Conservation (phyloP, 2,113 vertebrate genomes). For the Tetraodon nigroviridis region DNA sequence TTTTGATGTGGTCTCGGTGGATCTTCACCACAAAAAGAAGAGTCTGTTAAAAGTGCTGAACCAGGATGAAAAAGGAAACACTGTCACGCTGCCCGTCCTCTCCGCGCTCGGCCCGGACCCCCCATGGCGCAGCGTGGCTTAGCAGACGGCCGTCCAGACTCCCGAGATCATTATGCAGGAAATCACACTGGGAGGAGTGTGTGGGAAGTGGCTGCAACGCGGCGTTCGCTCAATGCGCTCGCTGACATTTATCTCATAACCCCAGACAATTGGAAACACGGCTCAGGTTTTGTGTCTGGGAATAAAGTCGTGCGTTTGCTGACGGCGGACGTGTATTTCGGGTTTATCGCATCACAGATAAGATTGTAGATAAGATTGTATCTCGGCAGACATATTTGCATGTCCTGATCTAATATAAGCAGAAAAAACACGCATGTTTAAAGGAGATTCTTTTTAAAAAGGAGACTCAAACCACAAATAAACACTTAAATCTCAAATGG, state of each 20-base stretch:
- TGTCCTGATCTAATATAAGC: constrained; percentile 8
- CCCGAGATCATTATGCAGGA: constrained; percentile 62
- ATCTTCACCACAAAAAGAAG: constrained; percentile 14
- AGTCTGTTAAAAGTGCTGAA: constrained; percentile 48
- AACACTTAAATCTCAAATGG: constrained; percentile 65
- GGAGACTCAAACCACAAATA: constrained; percentile 41
- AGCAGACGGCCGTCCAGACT: constrained; percentile 61
- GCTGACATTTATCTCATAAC: constrained; percentile 52
- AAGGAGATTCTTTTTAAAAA: background rate
- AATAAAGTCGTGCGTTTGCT: background rate
- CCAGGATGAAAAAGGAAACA: constrained; percentile 44
- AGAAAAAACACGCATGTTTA: background rate
- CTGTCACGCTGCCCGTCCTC: constrained; percentile 20
- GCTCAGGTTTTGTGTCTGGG: constrained; percentile 4
- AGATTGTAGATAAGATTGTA: constrained; percentile 30
- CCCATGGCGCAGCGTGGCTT: constrained; percentile 31
- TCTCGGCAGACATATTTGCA: constrained; percentile 6
- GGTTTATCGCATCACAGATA: constrained; percentile 25
- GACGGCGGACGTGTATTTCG: constrained; percentile 9
- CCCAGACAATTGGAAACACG: constrained; percentile 36
- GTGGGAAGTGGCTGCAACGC: constrained; percentile 50
- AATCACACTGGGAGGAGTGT: constrained; percentile 57
- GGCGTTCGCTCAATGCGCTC: background rate
- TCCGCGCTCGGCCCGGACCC: constrained; percentile 40
- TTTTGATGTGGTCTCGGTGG: too few relatives aligned